Percentiles rank a stretch among this genome's conserved stretches.
phyloP scores from a whole-genome alignment of 2,888 invertebrate genomes.

The Antheraea assamensis region DNA sequence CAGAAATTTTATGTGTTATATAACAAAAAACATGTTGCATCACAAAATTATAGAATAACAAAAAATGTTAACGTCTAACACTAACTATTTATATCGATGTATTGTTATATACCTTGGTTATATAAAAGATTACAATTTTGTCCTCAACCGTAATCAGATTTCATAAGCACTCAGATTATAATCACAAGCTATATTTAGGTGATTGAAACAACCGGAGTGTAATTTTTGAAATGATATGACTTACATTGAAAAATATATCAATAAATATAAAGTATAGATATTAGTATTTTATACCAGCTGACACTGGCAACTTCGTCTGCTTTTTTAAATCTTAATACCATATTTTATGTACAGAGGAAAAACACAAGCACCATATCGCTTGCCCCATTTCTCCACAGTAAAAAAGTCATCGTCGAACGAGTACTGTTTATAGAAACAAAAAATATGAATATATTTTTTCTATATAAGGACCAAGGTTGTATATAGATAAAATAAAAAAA shows the following conservation, averaged over 20 bases:
- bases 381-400: too few relatives aligned
- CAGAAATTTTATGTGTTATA: neutral
- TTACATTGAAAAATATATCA: neutral
- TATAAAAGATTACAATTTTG: slow-evolving; percentile 9
- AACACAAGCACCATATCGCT: too few relatives aligned
- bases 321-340: too few relatives aligned
- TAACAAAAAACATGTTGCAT: neutral
- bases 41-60: neutral
- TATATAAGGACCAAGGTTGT: neutral
- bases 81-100: neutral
- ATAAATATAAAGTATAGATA: neutral
- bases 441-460: too few relatives aligned
- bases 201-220: neutral
- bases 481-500: too few relatives aligned
- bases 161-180: neutral
- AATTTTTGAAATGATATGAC: neutral
- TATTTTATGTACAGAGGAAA: too few relatives aligned
- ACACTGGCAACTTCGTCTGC: too few relatives aligned
- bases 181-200: neutral
- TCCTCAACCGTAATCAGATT: slow-evolving; percentile 10
- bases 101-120: neutral
- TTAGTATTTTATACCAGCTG: neutral
- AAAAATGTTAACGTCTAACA: neutral
- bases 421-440: too few relatives aligned
- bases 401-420: too few relatives aligned